Evolutionary conservation across 1,140 invertebrate species (phyloP).

Genomic region (Muscidifurax raptorellus): DNA sequence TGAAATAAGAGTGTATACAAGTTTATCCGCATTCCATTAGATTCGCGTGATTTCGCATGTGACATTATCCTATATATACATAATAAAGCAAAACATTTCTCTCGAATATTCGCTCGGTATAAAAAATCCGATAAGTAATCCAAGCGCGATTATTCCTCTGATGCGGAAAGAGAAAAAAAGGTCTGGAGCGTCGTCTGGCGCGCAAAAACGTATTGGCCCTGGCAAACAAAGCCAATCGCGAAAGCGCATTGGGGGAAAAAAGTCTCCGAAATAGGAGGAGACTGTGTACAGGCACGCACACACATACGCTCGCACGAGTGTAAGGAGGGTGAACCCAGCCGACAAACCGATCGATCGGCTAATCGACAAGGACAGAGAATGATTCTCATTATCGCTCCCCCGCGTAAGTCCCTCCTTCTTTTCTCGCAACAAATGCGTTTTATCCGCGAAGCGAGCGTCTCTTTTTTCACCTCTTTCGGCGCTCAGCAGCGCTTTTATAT

Average conservation of each 20-base stretch:
- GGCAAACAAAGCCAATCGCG: conserved; percentile 44
- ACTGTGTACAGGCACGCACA: neutral
- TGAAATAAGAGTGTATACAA: neutral
- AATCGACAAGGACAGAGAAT: conserved; percentile 43
- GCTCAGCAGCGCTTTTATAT: neutral
- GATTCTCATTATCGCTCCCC: conserved; percentile 42
- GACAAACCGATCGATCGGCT: conserved; percentile 47
- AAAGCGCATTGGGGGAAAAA: conserved; percentile 27
- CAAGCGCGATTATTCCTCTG: neutral
- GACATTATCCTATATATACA: too few species aligned
- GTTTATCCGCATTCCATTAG: neutral
- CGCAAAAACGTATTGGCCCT: conserved; percentile 44
- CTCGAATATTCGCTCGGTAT: neutral
- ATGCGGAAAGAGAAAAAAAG: conserved; percentile 6
- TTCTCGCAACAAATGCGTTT: neutral
- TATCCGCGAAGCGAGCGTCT: neutral
- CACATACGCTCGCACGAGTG: neutral
- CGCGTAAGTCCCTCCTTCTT: neutral
- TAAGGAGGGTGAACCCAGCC: conserved; percentile 13
- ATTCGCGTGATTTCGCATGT: too few species aligned
- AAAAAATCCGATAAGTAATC: neutral
- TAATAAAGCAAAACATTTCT: neutral
- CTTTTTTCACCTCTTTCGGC: neutral
- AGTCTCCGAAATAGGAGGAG: conserved; percentile 22
- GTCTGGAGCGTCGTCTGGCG: too few species aligned